phyloP scores from a whole-genome alignment of 2,797 vertebrate species.

The Hapalemur alaotrensis region DNA sequence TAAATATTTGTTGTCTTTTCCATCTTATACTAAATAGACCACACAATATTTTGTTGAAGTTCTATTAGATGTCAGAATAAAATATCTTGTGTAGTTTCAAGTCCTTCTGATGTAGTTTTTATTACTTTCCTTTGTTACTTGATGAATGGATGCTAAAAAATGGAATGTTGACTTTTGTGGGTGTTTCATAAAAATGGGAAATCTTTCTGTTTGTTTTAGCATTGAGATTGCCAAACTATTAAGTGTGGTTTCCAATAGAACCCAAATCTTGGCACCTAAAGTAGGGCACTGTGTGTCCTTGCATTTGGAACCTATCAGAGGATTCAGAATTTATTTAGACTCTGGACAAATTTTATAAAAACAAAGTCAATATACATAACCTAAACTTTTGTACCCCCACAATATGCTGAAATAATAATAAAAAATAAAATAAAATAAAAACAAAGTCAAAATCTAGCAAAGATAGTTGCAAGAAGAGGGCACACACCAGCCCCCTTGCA shows the following conservation, averaged over 20 bases:
- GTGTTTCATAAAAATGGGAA: slow-evolving; percentile 72
- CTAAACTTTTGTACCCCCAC: no score
- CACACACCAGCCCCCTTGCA: neutral
- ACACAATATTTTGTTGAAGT: slow-evolving; percentile 27
- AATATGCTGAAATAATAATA: no score
- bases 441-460: slow-evolving; percentile 11
- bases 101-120: slow-evolving; percentile 23
- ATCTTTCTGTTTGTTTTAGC: slow-evolving; percentile 43
- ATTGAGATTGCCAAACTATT: slow-evolving; percentile 44
- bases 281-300: neutral
- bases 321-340: neutral
- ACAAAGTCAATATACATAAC: neutral
- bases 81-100: slow-evolving; percentile 44
- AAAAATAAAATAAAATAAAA: neutral
- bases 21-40: slow-evolving; percentile 16
- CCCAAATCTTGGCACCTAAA: slow-evolving; percentile 54
- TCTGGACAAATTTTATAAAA: neutral
- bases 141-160: slow-evolving; percentile 45
- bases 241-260: slow-evolving; percentile 31
- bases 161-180: slow-evolving; percentile 63
- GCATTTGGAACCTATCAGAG: slow-evolving; percentile 21
- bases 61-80: slow-evolving; percentile 35
- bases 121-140: neutral
- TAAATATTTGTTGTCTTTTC: neutral
- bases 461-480: neutral